A percentile compares a stretch with the other conserved stretches of the same genome.
Conservation (phyloP, 2,113 vertebrate genomes). For the Neolamprologus hecqui region DNA sequence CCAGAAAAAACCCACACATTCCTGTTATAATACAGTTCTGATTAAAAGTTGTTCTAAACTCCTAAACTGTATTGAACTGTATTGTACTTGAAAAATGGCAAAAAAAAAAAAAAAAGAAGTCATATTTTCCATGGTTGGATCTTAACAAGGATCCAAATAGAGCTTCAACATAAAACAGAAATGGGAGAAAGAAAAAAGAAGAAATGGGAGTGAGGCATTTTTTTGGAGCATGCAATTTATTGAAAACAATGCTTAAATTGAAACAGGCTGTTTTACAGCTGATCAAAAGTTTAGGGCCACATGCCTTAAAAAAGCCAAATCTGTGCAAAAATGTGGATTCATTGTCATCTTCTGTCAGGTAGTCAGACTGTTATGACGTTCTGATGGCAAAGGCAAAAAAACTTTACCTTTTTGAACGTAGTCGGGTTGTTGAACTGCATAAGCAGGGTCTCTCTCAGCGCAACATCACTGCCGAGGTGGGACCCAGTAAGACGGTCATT, state of each 20-base stretch:
- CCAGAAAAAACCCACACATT: background rate
- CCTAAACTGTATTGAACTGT: background rate
- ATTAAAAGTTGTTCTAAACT: background rate
- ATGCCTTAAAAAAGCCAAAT: background rate
- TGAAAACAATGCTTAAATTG: background rate
- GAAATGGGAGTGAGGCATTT: background rate
- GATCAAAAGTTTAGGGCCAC: background rate
- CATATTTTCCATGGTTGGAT: background rate
- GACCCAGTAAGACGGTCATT: background rate
- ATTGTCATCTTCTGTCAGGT: background rate
- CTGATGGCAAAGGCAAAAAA: background rate
- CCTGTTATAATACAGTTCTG: background rate
- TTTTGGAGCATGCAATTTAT: background rate
- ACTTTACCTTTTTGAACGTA: fast-evolving
- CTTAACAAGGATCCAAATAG: background rate
- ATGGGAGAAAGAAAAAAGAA: background rate
- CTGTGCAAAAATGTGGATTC: background rate
- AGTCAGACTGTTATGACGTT: background rate
- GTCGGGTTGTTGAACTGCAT: background rate
- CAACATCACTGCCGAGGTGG: background rate
- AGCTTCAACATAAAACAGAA: background rate
- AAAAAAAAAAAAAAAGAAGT: too few species aligned
- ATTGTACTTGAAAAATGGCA: background rate
- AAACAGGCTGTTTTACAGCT: background rate
- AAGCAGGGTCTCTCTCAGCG: background rate